Evolutionary conservation across 2,888 invertebrate genomes (phyloP), one percentile per base, ranked within the genome.

Genomic region (Icerya purchasi): DNA sequence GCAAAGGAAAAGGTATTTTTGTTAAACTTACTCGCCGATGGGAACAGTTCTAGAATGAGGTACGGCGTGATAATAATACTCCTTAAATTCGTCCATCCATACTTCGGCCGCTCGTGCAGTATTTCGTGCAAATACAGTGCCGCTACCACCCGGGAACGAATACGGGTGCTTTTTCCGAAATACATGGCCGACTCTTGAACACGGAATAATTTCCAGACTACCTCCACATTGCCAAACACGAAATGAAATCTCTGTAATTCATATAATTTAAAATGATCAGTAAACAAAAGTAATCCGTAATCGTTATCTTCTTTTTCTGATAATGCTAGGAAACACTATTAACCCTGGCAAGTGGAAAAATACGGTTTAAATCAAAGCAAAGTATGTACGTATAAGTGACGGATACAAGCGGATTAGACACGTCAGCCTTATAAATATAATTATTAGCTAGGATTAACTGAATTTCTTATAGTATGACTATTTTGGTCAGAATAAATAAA

Each of bases 31-130:
- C 90, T 87, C 86, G 78, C 90, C 90, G 71, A 80, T 90, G 58
- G 88, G 83, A 64, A 91, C 84, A 70, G 86, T 87, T 70, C 85
- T 85, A 19, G 90, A 90, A 61, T 90, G 72, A 56, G 90, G 90
- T 65, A 97, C 96, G 1, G 93, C 85, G 61, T 85, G 80, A 70
- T 94, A 94, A 73, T 97, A 98, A 69, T 87, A 88, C 68, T 91
- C 83, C 72, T 97, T 97, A 74, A 90, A 98, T 63, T 93, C 91
- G 70, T 96, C 97, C 94, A 98, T 94, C 97, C 97, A 98, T 14
- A 98, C 97, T 74, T 97, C 97, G 0, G 97, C 97, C 1, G 96
- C 96, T 64, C 98, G 76, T 60, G 96, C 77, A 1, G 96, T 97
- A 73, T 98, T 98, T 69, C 86, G 78, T 0, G 93, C 92, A 72